These are phyloP conservation scores for Mesorhabditis sp. DNA, from an alignment of 2,888 invertebrate species.

Conservation along the genomic window DNA sequence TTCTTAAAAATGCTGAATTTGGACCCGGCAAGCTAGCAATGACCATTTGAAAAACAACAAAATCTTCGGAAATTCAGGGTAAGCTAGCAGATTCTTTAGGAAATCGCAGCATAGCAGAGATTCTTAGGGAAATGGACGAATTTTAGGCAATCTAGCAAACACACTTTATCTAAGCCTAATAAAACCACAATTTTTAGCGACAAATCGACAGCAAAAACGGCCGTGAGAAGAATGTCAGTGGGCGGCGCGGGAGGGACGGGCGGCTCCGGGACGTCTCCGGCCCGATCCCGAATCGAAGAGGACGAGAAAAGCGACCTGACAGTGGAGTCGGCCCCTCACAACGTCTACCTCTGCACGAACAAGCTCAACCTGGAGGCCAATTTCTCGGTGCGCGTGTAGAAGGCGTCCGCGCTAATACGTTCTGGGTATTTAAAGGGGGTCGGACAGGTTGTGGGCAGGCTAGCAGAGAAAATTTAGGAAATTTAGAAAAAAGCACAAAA, in stretches of 20 bases:
- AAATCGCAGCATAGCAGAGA: not conserved
- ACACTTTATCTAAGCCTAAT: not conserved
- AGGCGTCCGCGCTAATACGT: too few species aligned
- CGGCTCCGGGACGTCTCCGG: not conserved
- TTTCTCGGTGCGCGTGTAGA: slow-evolving; percentile 53
- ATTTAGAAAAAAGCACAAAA: not conserved
- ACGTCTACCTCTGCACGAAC: slow-evolving; percentile 53
- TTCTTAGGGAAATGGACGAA: too few species aligned
- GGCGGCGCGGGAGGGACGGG: not conserved
- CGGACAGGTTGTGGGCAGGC: not conserved
- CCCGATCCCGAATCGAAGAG: slow-evolving; percentile 39
- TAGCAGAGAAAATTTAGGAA: not conserved
- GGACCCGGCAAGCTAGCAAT: too few species aligned
- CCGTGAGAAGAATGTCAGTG: not conserved
- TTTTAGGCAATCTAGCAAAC: too few species aligned
- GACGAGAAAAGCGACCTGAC: slow-evolving; percentile 57
- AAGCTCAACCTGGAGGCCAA: slow-evolving; percentile 54
- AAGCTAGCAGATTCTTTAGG: not conserved
- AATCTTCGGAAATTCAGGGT: too few species aligned
- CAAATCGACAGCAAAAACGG: not conserved
- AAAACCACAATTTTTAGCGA: not conserved
- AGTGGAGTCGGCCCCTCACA: slow-evolving; percentile 57
- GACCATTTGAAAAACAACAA: too few species aligned
- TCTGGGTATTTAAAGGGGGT: too few species aligned
- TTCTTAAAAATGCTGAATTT: too few species aligned